These are phyloP conservation scores for Acromyrmex echinatior DNA, from an alignment of 1,140 invertebrate species.

Conservation along the genomic window DNA sequence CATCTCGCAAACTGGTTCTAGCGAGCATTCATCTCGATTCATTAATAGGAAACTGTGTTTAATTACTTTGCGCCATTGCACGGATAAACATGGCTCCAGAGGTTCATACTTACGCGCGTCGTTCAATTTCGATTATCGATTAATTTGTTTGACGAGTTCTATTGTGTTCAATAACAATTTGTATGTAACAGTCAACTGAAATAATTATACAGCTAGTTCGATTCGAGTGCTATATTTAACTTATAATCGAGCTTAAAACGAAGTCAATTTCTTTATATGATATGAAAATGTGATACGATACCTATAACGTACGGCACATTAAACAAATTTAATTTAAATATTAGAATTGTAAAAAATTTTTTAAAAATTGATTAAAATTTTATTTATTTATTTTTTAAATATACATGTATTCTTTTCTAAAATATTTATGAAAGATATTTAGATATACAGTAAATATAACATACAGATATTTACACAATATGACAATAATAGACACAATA, in stretches of 20 bases:
- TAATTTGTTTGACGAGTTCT: background rate
- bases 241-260: background rate
- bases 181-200: background rate
- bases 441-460: background rate
- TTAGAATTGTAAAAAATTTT: background rate
- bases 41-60: constrained; percentile 59
- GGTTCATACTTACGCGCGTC: background rate
- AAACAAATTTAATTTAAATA: background rate
- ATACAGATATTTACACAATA: no score
- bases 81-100: background rate
- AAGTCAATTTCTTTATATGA: background rate
- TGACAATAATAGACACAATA: no score
- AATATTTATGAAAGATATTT: background rate
- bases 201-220: background rate
- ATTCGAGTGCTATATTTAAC: background rate
- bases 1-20: constrained; percentile 14
- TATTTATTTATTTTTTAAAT: background rate
- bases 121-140: constrained; percentile 34
- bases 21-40: constrained; percentile 55
- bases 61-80: constrained; percentile 35
- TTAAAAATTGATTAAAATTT: background rate
- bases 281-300: background rate
- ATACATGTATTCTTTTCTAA: background rate
- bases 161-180: constrained; percentile 5
- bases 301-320: background rate